Base-by-base conservation (phyloP, 2,113 vertebrate species). In the Electrona antarctica region DNA sequence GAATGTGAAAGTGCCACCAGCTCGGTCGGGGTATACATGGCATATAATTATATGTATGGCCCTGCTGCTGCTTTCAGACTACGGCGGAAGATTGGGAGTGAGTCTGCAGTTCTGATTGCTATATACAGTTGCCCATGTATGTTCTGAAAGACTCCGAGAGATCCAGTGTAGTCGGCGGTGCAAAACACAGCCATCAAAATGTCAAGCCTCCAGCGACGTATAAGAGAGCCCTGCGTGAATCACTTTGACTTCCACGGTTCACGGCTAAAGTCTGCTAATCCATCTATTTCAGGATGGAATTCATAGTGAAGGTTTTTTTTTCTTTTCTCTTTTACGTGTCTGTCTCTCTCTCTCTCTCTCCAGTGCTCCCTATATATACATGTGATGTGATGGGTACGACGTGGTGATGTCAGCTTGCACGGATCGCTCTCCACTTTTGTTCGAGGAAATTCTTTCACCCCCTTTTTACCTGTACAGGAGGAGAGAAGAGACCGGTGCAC, bases 371-470 rank as follows among this genome's bases (percentile, higher is more conserved):
- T 64, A 58, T 55, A 41, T 41, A 41, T 21, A 21, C 21, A 21
- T 21, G 21, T 21, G 21, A 21, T 21, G 21, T 21, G 21, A 21
- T 21, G 21, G 5, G 13, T 29, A 46, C 29, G 74, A 71, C 57
- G n/a, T 72, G 64, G n/a, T 72, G 64, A 79, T 72, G 76, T 81
- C 70, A 76, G 33, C 71, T 74, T 64, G 74, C 67, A 58, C 67
- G 67, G 79, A 81, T 87, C 74, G 78, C 89, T 88, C 87, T 79
- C 87, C 81, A 85, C 82, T 46, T 82, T 85, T 83, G 78, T 83
- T 85, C 69, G 67, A 76, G 50, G 71, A 58, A 77, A 71, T 76
- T 79, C 67, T 77, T 83, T 69, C 41, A 41, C 33, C 21, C 21
- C 63, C 62, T 80, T 83, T 41, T 84, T 84, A 88, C 88, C 84